phyloP scores from a whole-genome alignment of 2,113 vertebrate species.

The Labeo rohita region DNA sequence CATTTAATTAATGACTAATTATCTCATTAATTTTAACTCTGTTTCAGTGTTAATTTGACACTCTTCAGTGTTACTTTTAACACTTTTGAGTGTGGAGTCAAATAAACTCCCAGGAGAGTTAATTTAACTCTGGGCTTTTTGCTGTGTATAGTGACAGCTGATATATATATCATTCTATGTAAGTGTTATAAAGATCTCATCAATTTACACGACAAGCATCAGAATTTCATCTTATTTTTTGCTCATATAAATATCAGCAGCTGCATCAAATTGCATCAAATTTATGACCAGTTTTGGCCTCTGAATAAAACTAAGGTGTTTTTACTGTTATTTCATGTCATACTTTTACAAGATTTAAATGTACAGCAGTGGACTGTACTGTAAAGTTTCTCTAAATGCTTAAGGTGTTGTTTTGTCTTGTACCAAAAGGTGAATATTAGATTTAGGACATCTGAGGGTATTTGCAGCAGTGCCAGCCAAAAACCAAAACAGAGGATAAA shows the following conservation, averaged over 20 bases:
- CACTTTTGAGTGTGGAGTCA: too few relatives aligned
- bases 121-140: too few relatives aligned
- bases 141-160: too few relatives aligned
- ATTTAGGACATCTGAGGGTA: conserved; percentile 71
- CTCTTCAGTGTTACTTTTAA: too few relatives aligned
- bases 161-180: too few relatives aligned
- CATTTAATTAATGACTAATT: too few relatives aligned
- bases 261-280: neutral
- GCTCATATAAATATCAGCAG: neutral
- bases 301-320: neutral
- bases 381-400: neutral
- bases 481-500: conserved; percentile 63
- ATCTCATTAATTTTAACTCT: too few relatives aligned
- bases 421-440: conserved; percentile 68
- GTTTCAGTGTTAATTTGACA: too few relatives aligned
- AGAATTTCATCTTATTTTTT: neutral
- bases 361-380: neutral
- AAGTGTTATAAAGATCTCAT: too few relatives aligned
- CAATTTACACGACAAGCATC: too few relatives aligned
- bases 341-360: neutral
- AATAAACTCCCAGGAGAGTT: too few relatives aligned
- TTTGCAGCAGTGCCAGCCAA: conserved; percentile 79
- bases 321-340: neutral
- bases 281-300: neutral
- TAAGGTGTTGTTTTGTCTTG: accelerated